Percentiles rank a stretch among this genome's conserved stretches.
Conservation (phyloP, 2,113 vertebrate genomes). For the Thymallus thymallus region DNA sequence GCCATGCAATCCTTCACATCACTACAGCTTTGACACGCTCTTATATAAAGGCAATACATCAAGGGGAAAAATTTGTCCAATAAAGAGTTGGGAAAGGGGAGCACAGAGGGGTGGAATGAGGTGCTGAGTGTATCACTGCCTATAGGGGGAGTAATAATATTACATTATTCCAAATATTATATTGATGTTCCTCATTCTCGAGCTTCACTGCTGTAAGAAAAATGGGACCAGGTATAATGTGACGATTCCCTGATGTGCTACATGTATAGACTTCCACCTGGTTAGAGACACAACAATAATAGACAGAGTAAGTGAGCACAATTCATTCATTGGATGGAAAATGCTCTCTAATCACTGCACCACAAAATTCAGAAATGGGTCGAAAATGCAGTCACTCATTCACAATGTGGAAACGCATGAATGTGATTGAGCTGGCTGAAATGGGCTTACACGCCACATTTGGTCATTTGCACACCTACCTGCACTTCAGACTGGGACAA, state of each 20-base stretch:
- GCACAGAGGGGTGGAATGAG: constrained; percentile 25
- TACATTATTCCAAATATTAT: no score
- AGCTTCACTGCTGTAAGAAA: no score
- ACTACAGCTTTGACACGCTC: constrained; percentile 70
- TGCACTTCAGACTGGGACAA: constrained; percentile 76
- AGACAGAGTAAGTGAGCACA: not conserved
- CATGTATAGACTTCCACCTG: not conserved
- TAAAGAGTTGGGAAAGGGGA: constrained; percentile 51
- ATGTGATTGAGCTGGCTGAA: constrained; percentile 69
- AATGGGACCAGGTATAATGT: not conserved
- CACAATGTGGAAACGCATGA: constrained; percentile 63
- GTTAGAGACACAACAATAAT: not conserved
- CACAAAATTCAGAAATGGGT: constrained; percentile 35
- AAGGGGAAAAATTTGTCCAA: constrained; percentile 55
- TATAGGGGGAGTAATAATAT: no score
- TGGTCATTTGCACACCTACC: constrained; percentile 79
- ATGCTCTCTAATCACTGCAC: constrained; percentile 41
- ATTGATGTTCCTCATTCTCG: no score
- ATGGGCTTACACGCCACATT: constrained; percentile 76
- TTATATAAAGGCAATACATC: constrained; percentile 75
- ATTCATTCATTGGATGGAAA: constrained; percentile 5
- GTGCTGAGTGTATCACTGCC: not conserved
- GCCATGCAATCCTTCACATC: constrained; percentile 73
- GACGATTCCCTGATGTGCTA: no score
- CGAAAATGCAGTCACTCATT: constrained; percentile 49